These are phyloP conservation scores for Mesaphorura yosii DNA, from an alignment of 1,140 invertebrate genomes.

Conservation along the genomic window DNA sequence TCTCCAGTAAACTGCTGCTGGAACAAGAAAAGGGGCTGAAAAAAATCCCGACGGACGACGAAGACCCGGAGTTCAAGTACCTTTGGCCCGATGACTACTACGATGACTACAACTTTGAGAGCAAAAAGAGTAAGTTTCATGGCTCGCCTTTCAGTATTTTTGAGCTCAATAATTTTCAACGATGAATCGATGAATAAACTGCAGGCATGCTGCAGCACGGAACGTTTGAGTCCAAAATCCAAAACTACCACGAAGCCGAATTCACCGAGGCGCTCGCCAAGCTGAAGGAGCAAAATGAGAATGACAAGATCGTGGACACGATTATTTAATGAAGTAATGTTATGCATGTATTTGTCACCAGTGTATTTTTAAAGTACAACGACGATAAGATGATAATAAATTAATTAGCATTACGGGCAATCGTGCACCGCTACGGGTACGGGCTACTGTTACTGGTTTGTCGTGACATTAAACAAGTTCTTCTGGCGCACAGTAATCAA, in stretches of 20 bases:
- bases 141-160: no score
- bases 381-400: no score
- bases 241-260: slow-evolving; percentile 1
- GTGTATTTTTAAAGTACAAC: no score
- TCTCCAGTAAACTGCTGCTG: background rate
- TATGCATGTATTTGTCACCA: no score
- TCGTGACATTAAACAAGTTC: no score
- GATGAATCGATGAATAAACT: no score
- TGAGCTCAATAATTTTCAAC: no score
- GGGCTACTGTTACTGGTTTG: no score
- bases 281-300: background rate
- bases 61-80: slow-evolving; percentile 2
- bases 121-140: no score
- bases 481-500: no score
- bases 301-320: background rate
- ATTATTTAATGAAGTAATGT: background rate
- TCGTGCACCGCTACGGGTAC: no score
- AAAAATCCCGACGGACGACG: background rate
- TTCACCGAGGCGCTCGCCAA: background rate
- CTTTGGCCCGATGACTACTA: slow-evolving; percentile 7
- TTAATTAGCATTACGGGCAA: no score
- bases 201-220: slow-evolving; percentile 5
- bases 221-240: background rate
- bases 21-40: background rate
- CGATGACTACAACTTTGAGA: slow-evolving; percentile 9